phyloP scores from a whole-genome alignment of 2,113 vertebrate genomes.

The Salvelinus sp. region DNA sequence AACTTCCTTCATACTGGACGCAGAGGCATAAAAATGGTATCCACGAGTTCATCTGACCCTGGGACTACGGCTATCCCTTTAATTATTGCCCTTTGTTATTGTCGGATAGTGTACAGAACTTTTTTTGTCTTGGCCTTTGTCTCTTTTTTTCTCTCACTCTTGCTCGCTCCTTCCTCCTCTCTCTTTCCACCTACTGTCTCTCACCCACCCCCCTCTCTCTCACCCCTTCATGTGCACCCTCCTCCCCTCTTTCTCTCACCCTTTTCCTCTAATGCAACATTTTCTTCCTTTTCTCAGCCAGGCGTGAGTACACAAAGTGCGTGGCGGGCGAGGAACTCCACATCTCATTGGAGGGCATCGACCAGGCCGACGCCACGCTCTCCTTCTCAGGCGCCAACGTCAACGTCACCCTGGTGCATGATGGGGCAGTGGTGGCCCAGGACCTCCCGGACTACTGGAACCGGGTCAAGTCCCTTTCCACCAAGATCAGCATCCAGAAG shows the following conservation, averaged over 20 bases:
- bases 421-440: constrained; percentile 40
- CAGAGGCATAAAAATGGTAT: too few relatives aligned
- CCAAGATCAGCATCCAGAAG: constrained; percentile 40
- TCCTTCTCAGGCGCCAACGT: constrained; percentile 27
- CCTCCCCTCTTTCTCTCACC: too few relatives aligned
- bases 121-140: neutral
- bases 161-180: neutral
- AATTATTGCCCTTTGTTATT: neutral
- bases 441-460: constrained; percentile 33
- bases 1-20: too few relatives aligned
- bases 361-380: constrained; percentile 18
- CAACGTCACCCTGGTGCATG: constrained; percentile 53
- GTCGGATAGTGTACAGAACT: neutral
- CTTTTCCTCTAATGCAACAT: neutral
- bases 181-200: neutral
- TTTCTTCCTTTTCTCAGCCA: constrained; percentile 37
- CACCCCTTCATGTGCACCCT: neutral
- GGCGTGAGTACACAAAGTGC: constrained; percentile 15
- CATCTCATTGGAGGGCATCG: constrained; percentile 51
- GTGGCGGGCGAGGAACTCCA: constrained; percentile 52
- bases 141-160: neutral
- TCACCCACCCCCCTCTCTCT: neutral
- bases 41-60: neutral
- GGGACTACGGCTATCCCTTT: too few relatives aligned
- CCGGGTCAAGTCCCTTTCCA: constrained; percentile 34